These are phyloP conservation scores for Sarcophaga caerulescens DNA, from an alignment of 2,888 invertebrate species.

Conservation along the genomic window DNA sequence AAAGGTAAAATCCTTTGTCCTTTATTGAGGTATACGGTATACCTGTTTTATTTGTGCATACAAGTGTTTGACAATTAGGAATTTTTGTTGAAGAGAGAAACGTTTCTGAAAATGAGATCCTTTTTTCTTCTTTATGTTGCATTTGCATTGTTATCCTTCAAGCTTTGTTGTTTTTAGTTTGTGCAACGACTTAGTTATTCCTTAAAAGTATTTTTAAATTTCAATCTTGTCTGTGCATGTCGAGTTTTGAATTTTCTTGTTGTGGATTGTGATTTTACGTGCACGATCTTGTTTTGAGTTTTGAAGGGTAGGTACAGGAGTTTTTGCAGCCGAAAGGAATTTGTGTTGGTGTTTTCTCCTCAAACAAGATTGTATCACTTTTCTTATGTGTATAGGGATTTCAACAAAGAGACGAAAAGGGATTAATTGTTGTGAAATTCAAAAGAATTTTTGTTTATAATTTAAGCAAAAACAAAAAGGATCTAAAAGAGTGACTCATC, in stretches of 20 bases:
- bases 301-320: background rate
- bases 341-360: background rate
- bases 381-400: background rate
- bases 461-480: no score
- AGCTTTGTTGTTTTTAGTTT: slow-evolving; percentile 13
- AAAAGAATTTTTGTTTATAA: background rate
- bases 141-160: slow-evolving; percentile 21
- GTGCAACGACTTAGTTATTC: slow-evolving; percentile 43
- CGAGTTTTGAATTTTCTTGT: slow-evolving; percentile 39
- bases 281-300: slow-evolving; percentile 9
- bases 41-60: slow-evolving; percentile 28
- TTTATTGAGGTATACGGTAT: background rate
- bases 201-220: background rate
- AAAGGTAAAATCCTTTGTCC: background rate
- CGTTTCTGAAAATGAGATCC: slow-evolving; percentile 15
- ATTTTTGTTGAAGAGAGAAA: slow-evolving; percentile 33
- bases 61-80: slow-evolving; percentile 55
- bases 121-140: slow-evolving; percentile 7
- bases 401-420: background rate
- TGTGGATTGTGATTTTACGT: background rate
- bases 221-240: slow-evolving; percentile 50
- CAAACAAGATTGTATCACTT: slow-evolving; percentile 18
- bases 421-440: background rate
- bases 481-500: no score
- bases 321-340: background rate